Evolutionary conservation across 1,140 invertebrate genomes (phyloP).

Genomic region (Frieseomelitta varia): DNA sequence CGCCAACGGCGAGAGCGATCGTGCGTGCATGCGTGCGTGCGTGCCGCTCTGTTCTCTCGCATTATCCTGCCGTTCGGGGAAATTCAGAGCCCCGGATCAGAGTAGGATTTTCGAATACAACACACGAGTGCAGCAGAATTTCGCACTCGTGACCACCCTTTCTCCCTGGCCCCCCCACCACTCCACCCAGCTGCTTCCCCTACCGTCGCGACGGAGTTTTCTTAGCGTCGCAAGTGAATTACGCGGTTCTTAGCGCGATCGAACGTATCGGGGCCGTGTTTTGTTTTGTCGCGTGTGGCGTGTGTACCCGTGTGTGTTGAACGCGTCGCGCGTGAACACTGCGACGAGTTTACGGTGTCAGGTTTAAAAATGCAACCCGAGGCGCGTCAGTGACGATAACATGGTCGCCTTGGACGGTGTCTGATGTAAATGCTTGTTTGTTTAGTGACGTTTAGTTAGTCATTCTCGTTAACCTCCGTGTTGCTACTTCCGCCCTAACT

Average conservation of each 20-base stretch:
- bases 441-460: neutral
- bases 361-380: constrained; percentile 34
- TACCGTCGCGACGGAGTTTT: neutral
- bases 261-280: neutral
- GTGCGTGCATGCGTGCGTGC: neutral
- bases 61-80: too few relatives aligned
- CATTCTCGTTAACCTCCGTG: neutral
- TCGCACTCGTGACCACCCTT: constrained; percentile 21
- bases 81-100: too few relatives aligned
- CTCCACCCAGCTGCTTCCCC: neutral
- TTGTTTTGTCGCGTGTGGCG: neutral
- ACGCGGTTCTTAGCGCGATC: neutral
- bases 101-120: neutral
- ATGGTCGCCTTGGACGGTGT: neutral
- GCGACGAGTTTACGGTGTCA: constrained; percentile 5
- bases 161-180: neutral
- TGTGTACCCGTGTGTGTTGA: neutral
- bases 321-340: constrained; percentile 18
- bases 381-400: constrained; percentile 4
- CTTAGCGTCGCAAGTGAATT: constrained; percentile 3
- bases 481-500: neutral
- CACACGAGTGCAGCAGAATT: neutral
- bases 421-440: neutral
- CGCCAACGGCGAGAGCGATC: too few relatives aligned
- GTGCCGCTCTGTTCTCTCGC: too few relatives aligned